Conservation (phyloP, 1,140 invertebrate genomes). For the Stegodyphus mimosarum region DNA sequence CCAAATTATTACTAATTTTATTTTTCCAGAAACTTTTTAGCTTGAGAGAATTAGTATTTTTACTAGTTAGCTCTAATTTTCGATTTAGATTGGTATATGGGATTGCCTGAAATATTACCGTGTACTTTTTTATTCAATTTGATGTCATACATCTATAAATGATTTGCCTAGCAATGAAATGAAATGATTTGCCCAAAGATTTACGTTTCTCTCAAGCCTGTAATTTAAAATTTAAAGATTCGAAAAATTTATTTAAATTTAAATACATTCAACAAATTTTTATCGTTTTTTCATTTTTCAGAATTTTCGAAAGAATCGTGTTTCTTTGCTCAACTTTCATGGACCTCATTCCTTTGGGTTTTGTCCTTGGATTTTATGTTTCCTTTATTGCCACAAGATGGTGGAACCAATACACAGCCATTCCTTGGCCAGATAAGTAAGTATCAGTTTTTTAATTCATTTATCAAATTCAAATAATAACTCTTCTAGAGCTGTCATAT, state of each 20-base stretch:
- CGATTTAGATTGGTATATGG: too few relatives aligned
- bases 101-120: too few relatives aligned
- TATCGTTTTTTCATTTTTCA: conserved; percentile 61
- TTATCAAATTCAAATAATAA: too few relatives aligned
- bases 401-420: conserved; percentile 69
- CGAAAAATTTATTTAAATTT: neutral
- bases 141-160: too few relatives aligned
- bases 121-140: too few relatives aligned
- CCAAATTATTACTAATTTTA: too few relatives aligned
- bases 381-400: conserved; percentile 68
- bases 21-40: too few relatives aligned
- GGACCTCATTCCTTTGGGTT: conserved; percentile 68
- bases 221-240: neutral
- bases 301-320: conserved; percentile 67
- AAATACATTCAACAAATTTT: neutral
- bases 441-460: conserved; percentile 17
- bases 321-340: conserved; percentile 67
- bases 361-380: conserved; percentile 69
- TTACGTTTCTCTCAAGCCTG: neutral
- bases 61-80: too few relatives aligned
- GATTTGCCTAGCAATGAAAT: too few relatives aligned
- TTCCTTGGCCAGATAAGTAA: conserved; percentile 70
- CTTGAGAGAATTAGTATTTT: too few relatives aligned
- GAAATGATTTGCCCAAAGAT: too few relatives aligned
- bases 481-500: too few relatives aligned